A percentile compares a stretch with the other conserved stretches of the same genome.
These are phyloP conservation scores for Bubalus kerabau DNA, from an alignment of 2,113 vertebrate species.

Conservation along the genomic window DNA sequence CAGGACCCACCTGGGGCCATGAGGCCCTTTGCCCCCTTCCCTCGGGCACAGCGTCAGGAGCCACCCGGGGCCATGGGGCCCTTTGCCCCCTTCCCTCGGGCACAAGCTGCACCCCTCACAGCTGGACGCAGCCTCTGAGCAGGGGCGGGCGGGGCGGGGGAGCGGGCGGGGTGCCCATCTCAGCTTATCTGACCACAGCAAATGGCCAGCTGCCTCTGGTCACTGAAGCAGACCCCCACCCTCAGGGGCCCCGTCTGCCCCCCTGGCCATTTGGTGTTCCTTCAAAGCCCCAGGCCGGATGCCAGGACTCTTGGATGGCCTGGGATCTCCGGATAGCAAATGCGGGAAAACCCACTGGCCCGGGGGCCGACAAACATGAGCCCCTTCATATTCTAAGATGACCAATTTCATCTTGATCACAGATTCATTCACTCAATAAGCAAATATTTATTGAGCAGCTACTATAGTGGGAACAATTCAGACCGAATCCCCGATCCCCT, in stretches of 20 bases:
- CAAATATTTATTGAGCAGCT: neutral
- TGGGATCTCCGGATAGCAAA: neutral
- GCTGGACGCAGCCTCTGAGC: neutral
- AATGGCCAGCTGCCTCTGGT: constrained; percentile 46
- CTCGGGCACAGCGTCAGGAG: neutral
- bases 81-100: neutral
- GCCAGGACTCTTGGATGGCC: neutral
- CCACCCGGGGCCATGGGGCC: neutral
- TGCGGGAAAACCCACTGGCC: neutral
- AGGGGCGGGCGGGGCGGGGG: neutral
- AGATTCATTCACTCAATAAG: neutral
- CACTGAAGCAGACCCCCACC: neutral
- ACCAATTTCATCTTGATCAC: neutral
- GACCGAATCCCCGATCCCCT: rapidly evolving
- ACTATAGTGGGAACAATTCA: neutral
- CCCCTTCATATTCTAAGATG: neutral
- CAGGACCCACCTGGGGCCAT: neutral
- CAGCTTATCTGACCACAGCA: constrained; percentile 59
- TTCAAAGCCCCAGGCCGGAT: neutral
- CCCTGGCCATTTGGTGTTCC: constrained; percentile 31
- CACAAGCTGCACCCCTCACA: constrained; percentile 39
- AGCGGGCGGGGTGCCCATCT: neutral
- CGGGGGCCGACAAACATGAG: neutral
- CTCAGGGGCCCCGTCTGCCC: neutral
- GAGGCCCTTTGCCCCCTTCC: neutral